These are phyloP conservation scores for Brachionus sp. DNA, from an alignment of 1,140 invertebrate genomes.

Conservation along the genomic window DNA sequence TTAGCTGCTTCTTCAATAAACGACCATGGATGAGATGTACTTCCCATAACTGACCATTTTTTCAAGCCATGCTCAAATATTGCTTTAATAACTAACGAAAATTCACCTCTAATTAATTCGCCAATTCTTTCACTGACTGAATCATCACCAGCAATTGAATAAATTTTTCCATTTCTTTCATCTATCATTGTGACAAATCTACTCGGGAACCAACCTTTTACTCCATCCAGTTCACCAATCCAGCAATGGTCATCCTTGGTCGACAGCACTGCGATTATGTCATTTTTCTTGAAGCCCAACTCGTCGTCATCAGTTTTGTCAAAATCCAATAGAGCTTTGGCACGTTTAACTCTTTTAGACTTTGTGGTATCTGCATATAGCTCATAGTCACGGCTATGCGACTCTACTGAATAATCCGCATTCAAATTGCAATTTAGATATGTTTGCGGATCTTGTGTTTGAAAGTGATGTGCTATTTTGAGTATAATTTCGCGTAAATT, in stretches of 20 bases:
- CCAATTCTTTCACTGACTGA: conserved; percentile 90
- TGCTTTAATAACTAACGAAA: conserved; percentile 88
- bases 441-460: conserved; percentile 72
- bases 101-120: conserved; percentile 82
- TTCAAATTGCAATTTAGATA: conserved; percentile 65
- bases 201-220: conserved; percentile 97
- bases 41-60: conserved; percentile 66
- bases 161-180: conserved; percentile 85
- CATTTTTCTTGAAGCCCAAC: conserved; percentile 93
- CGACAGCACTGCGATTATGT: conserved; percentile 88
- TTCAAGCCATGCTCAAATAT: conserved; percentile 94
- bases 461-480: conserved; percentile 80
- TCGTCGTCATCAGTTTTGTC: conserved; percentile 97
- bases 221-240: conserved; percentile 95
- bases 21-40: conserved; percentile 93
- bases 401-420: conserved; percentile 91
- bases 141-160: conserved; percentile 93
- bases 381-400: conserved; percentile 86
- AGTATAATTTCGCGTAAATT: conserved; percentile 90
- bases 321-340: conserved; percentile 94
- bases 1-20: conserved; percentile 74
- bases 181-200: conserved; percentile 95
- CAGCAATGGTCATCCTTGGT: conserved; percentile 99
- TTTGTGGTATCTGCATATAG: conserved; percentile 75
- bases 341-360: conserved; percentile 70